Base-by-base conservation (phyloP, 2,113 vertebrate genomes). In the Ranitomeya variabilis region DNA sequence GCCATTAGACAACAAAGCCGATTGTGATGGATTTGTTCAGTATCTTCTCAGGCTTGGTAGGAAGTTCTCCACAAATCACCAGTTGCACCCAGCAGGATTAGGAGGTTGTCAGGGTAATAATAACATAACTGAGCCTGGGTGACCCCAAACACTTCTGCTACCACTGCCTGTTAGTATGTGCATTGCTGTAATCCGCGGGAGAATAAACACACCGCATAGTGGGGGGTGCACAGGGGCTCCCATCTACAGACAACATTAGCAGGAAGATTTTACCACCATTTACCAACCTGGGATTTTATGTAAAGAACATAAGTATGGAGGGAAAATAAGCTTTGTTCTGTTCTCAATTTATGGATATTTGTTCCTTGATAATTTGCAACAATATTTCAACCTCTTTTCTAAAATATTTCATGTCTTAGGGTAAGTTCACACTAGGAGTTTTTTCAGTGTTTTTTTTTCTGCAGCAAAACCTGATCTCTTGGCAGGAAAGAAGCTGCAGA, bases 41-140 rank as follows among this genome's bases (percentile, higher is more conserved):
- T 88, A 88, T 88, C 73, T 55, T 66, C 87, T 66, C 59, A 83
- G 87, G 19, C 59, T 74, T 66, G 80, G 80, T 64, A n/a, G 80
- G 45, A 66, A 64, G 71, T 78, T 55, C 37, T 77, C 45, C 71
- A 83, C 87, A 83, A 88, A 84, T 88, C 87, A 88, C 51, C 87
- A 55, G 87, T 76, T 84, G 87, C 83, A 64, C 71, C 77, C 80
- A 64, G 80, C 37, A 52, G 87, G 80, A 88, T 88, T 88, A 88
- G 80, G 8, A 88, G 80, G 64, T 66, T 82, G 87, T 88, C 87
- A 88, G 71, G 80, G 81, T 83, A 88, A 78, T 26, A 83, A 83
- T 88, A 88, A 88, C 87, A 88, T 37, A 59, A 52, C 6, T 82
- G 66, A 19, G 79, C 19, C 67, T 19, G 80, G 71, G 76, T 83